Evolutionary conservation across 92 coral and sea anemone species (phyloP).

Genomic region (Porites lobata): DNA sequence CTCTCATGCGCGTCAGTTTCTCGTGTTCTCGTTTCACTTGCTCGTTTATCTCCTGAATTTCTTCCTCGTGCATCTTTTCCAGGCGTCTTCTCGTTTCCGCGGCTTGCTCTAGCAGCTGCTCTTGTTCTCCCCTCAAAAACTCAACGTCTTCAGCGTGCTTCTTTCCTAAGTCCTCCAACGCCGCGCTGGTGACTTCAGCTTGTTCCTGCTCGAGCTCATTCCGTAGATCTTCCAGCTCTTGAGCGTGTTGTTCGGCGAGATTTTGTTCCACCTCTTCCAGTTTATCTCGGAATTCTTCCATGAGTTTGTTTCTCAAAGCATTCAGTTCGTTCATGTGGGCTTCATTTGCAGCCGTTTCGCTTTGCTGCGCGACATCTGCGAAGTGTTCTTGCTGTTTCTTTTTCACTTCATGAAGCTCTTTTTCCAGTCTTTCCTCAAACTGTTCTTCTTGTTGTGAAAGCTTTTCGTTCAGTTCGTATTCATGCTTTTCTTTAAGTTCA

Average conservation of each 20-base stretch:
- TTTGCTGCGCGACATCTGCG: constrained; percentile 56
- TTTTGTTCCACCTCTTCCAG: constrained; percentile 78
- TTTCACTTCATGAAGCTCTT: constrained; percentile 51
- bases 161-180: constrained; percentile 85
- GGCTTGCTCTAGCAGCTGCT: constrained; percentile 78
- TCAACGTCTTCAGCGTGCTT: constrained; percentile 82
- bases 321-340: constrained; percentile 60
- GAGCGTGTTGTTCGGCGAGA: constrained; percentile 67
- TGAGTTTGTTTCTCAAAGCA: constrained; percentile 71
- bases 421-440: constrained; percentile 46
- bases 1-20: constrained; percentile 79
- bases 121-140: constrained; percentile 80
- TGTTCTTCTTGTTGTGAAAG: constrained; percentile 58
- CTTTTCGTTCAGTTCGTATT: constrained; percentile 80
- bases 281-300: constrained; percentile 75
- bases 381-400: constrained; percentile 52
- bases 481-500: constrained; percentile 77
- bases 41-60: constrained; percentile 80
- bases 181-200: constrained; percentile 77
- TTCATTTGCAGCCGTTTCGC: constrained; percentile 57
- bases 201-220: constrained; percentile 84
- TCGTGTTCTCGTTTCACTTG: constrained; percentile 84
- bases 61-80: constrained; percentile 83
- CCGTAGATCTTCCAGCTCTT: constrained; percentile 75
- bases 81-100: constrained; percentile 73